Conservation (phyloP, 2,113 vertebrate genomes). For the Daboia siamensis region DNA sequence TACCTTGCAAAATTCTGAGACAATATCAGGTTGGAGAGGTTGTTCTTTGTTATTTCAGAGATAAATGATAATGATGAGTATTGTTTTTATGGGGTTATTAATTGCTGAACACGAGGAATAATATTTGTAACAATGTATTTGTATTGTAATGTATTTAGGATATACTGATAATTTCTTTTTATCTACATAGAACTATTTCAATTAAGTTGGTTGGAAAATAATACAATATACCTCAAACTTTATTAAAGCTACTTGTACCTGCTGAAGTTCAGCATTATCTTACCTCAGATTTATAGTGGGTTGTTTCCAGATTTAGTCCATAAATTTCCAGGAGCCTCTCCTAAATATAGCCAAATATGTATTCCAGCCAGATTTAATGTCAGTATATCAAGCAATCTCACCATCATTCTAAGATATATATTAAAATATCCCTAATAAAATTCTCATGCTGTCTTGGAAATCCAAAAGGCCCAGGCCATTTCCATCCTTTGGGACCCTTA, state of each 20-base stretch:
- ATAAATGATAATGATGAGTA: background rate
- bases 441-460: conserved; percentile 20
- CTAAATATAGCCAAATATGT: background rate
- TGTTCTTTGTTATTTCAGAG: background rate
- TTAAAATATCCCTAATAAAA: conserved; percentile 22
- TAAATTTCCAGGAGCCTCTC: background rate
- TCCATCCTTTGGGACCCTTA: background rate
- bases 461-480: background rate
- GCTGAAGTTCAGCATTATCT: background rate
- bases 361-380: background rate
- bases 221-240: background rate
- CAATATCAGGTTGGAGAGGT: background rate
- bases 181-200: background rate
- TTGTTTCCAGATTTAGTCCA: background rate
- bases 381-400: conserved; percentile 26
- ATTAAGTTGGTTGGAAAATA: background rate
- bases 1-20: background rate
- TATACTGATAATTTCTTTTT: background rate
- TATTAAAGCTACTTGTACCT: background rate
- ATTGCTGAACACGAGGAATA: background rate
- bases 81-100: background rate
- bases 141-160: background rate
- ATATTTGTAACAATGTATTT: background rate
- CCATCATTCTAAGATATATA: conserved; percentile 34
- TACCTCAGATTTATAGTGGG: background rate